Conservation (phyloP, 2,888 invertebrate genomes). For the Coecobrya sp. region DNA sequence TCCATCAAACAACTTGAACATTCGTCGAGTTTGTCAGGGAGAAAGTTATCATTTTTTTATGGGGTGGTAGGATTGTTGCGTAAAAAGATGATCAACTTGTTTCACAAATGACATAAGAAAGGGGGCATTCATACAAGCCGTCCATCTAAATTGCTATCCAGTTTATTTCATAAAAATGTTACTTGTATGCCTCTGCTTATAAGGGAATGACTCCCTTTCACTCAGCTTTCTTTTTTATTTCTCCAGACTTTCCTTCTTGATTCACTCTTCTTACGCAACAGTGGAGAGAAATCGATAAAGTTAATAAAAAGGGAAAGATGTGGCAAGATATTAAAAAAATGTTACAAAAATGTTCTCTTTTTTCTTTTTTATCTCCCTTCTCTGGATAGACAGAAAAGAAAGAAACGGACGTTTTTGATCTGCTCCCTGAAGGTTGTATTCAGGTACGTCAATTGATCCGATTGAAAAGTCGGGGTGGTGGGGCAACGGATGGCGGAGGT, state of each 20-base stretch:
- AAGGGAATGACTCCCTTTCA: not conserved
- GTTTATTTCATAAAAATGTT: no score
- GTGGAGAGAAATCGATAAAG: constrained; percentile 18
- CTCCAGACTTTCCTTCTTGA: not conserved
- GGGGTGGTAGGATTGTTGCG: no score
- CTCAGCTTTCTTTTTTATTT: not conserved
- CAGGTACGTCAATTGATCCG: constrained; percentile 64
- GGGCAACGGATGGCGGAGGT: not conserved
- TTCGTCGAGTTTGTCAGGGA: not conserved
- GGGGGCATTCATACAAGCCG: not conserved
- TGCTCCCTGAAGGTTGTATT: constrained; percentile 70
- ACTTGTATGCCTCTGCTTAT: no score
- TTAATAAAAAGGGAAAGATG: constrained; percentile 3
- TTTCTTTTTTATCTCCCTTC: constrained; percentile 34
- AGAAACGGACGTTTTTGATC: constrained; percentile 72
- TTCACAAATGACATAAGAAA: not conserved
- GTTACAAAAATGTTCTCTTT: constrained; percentile 5
- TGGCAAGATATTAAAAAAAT: constrained; percentile 59
- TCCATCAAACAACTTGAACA: not conserved
- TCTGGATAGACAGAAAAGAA: constrained; percentile 67
- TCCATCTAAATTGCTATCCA: no score
- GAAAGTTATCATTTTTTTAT: not conserved
- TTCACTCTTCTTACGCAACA: not conserved
- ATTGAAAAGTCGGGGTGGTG: constrained; percentile 3
- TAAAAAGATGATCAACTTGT: not conserved